These are phyloP conservation scores for Hexactinellida sp. DNA, from an alignment of 37 sponge, comb jelly and placozoan genomes.

Conservation along the genomic window DNA sequence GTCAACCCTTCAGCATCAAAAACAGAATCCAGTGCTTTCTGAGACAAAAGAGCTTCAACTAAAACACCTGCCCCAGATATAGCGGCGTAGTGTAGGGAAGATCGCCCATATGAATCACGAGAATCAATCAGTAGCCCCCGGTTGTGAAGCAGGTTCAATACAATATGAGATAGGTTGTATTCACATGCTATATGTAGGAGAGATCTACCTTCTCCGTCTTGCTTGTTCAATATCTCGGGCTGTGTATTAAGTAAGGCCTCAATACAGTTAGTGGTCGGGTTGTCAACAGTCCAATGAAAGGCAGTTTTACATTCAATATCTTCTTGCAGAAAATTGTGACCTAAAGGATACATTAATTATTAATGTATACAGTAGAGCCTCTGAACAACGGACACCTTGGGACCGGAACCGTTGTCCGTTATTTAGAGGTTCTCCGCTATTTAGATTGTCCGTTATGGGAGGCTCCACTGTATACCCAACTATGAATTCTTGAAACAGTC, in stretches of 20 bases:
- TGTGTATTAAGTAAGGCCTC: slow-evolving; percentile 34
- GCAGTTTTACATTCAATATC: slow-evolving; percentile 69
- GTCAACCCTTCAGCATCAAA: slow-evolving; percentile 42
- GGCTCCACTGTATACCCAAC: no score
- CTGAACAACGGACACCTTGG: no score
- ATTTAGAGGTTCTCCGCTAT: no score
- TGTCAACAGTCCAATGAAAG: slow-evolving; percentile 68
- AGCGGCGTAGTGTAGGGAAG: slow-evolving; percentile 48
- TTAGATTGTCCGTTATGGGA: no score
- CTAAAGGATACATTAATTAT: no score
- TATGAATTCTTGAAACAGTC: no score
- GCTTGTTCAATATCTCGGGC: slow-evolving; percentile 53
- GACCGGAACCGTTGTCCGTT: no score
- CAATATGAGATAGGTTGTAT: slow-evolving; percentile 14
- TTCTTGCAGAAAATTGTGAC: slow-evolving; percentile 19
- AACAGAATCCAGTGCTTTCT: slow-evolving; percentile 36
- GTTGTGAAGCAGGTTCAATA: neutral
- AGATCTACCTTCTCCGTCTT: slow-evolving; percentile 10
- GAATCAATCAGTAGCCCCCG: slow-evolving; percentile 34
- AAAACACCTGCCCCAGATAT: slow-evolving; percentile 21
- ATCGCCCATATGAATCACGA: slow-evolving; percentile 31
- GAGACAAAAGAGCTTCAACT: slow-evolving; percentile 25
- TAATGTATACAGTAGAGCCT: no score
- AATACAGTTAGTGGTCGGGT: slow-evolving; percentile 36
- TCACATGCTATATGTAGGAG: neutral